These are phyloP conservation scores for Drosophila gunungcola DNA, from an alignment of 1,140 invertebrate species.

Conservation along the genomic window DNA sequence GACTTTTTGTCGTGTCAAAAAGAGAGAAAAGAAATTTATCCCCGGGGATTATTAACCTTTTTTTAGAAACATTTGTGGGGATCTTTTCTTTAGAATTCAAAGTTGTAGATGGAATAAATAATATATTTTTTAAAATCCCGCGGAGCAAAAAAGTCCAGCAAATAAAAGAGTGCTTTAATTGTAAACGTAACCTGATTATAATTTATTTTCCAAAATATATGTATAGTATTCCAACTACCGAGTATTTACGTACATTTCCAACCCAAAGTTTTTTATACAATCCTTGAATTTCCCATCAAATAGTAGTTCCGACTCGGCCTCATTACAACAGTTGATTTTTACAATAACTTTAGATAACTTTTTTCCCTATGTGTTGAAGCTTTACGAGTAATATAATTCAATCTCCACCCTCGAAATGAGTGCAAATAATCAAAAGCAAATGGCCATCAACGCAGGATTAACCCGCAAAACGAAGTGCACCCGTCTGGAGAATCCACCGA, in stretches of 20 bases:
- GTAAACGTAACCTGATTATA: neutral
- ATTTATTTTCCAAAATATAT: neutral
- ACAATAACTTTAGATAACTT: neutral
- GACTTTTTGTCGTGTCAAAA: constrained; percentile 36
- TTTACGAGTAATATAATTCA: constrained; percentile 9
- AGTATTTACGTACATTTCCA: too few species aligned
- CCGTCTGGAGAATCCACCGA: neutral
- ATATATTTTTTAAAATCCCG: neutral
- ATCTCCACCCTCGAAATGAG: neutral
- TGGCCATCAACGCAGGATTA: constrained; percentile 12
- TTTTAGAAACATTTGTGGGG: neutral
- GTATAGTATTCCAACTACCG: too few species aligned
- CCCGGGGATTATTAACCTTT: constrained; percentile 23
- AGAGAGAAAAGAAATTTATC: constrained; percentile 10
- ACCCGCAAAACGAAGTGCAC: constrained; percentile 7
- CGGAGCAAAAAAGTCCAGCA: too few species aligned
- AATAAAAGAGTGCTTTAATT: neutral
- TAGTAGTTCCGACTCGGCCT: too few species aligned
- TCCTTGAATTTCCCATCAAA: constrained; percentile 1
- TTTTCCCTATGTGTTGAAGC: neutral
- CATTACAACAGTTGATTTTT: constrained; percentile 7
- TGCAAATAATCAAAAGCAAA: neutral
- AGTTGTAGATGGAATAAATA: neutral
- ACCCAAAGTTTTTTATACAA: neutral
- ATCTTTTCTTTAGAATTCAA: neutral